Conservation (phyloP, 1,140 invertebrate species). For the Ladona fulva region DNA sequence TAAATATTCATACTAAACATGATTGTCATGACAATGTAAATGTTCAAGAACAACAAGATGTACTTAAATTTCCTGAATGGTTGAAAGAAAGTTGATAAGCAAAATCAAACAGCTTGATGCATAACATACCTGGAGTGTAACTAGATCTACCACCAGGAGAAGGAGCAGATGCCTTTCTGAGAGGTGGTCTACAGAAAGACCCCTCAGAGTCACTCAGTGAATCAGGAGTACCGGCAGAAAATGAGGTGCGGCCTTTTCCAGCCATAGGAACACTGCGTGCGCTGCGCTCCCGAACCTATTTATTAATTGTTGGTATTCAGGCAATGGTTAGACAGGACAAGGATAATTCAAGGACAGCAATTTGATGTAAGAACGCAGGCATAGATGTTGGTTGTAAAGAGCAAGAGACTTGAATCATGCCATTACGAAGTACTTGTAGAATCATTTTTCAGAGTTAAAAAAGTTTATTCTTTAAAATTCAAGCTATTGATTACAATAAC, state of each 20-base stretch:
- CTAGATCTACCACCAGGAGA: constrained; percentile 29
- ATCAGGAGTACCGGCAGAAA: constrained; percentile 73
- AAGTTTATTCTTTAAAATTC: no score
- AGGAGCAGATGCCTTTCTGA: constrained; percentile 28
- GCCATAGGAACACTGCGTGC: constrained; percentile 76
- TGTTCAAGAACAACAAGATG: no score
- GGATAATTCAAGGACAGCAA: background rate
- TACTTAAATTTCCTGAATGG: no score
- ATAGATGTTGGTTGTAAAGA: no score
- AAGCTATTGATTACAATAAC: no score
- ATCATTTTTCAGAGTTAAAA: no score
- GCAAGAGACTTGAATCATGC: no score
- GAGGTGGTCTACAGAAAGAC: constrained; percentile 37
- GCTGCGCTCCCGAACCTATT: constrained; percentile 80
- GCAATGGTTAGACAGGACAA: background rate
- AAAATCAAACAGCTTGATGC: no score
- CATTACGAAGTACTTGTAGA: no score
- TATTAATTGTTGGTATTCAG: constrained; percentile 19
- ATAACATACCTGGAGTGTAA: constrained; percentile 41
- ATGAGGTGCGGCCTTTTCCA: constrained; percentile 55
- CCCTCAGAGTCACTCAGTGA: constrained; percentile 80
- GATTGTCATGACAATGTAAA: no score
- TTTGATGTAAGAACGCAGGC: background rate
- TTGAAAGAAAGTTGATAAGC: no score
- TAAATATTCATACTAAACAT: no score